phyloP scores from a whole-genome alignment of 2,888 invertebrate genomes.

The Chalcis sispes region DNA sequence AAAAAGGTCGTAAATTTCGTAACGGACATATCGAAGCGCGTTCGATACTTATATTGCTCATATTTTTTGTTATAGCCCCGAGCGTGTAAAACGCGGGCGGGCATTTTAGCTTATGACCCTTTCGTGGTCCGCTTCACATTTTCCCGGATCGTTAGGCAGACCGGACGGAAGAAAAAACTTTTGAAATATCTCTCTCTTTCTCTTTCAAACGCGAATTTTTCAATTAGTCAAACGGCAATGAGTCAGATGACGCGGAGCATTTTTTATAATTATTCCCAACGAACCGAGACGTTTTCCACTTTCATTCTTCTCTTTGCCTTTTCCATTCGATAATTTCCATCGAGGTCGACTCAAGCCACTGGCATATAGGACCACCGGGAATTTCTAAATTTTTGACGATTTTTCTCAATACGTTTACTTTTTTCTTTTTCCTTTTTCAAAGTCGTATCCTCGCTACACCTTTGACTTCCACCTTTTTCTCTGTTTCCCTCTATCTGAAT shows the following conservation, averaged over 20 bases:
- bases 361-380: slow-evolving; percentile 21
- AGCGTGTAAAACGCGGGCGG: too few relatives aligned
- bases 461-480: slow-evolving; percentile 14
- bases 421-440: not conserved
- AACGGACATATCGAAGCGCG: too few relatives aligned
- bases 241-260: not conserved
- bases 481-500: too few relatives aligned
- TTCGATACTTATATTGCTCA: too few relatives aligned
- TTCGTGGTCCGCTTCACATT: too few relatives aligned
- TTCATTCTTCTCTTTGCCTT: not conserved
- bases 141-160: slow-evolving; percentile 12
- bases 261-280: slow-evolving; percentile 43
- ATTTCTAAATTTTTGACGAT: too few relatives aligned
- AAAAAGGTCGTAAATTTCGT: too few relatives aligned
- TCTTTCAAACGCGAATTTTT: not conserved
- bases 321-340: not conserved
- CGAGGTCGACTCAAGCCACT: slow-evolving; percentile 31
- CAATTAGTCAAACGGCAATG: slow-evolving; percentile 15
- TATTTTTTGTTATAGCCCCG: too few relatives aligned
- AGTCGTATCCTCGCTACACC: not conserved
- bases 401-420: too few relatives aligned
- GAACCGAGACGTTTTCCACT: slow-evolving; percentile 1
- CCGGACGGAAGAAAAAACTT: not conserved
- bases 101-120: too few relatives aligned
- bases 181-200: not conserved